Evolutionary conservation across 30 jellyfish, hydroid and myxozoan species (phyloP).

Genomic region (Phacellophora camtschatica): DNA sequence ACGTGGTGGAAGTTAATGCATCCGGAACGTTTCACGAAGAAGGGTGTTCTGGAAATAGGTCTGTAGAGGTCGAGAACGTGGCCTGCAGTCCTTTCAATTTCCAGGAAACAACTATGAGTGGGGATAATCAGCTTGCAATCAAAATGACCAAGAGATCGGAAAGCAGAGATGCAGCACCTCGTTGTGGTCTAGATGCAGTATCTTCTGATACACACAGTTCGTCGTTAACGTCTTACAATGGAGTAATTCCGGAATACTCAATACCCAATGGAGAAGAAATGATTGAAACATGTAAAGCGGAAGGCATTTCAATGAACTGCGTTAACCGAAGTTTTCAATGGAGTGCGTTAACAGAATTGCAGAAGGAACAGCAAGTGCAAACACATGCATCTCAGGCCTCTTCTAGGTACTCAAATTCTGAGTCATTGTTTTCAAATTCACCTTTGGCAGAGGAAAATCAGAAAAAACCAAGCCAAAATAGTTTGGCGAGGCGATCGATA

Average conservation of each 20-base stretch:
- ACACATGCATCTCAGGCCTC: constrained; percentile 6
- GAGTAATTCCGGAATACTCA: no score
- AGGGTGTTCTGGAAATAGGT: no score
- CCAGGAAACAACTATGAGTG: background rate
- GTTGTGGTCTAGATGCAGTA: no score
- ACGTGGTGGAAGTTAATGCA: no score
- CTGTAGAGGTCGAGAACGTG: constrained; percentile 38
- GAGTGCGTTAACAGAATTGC: background rate
- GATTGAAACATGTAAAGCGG: no score
- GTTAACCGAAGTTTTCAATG: background rate
- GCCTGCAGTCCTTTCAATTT: constrained; percentile 35
- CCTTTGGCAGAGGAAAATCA: background rate
- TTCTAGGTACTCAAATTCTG: background rate
- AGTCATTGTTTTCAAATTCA: constrained; percentile 21
- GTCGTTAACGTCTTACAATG: no score
- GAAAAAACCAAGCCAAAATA: background rate
- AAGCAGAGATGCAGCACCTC: no score
- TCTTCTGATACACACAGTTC: no score
- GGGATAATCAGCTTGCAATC: background rate
- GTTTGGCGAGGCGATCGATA: background rate
- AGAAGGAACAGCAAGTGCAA: background rate
- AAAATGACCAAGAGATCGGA: no score
- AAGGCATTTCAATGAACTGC: no score
- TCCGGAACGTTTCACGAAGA: no score
- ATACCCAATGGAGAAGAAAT: no score